These are phyloP conservation scores for Agonopterix subpropinquella DNA, from an alignment of 2,888 invertebrate genomes.

Conservation along the genomic window DNA sequence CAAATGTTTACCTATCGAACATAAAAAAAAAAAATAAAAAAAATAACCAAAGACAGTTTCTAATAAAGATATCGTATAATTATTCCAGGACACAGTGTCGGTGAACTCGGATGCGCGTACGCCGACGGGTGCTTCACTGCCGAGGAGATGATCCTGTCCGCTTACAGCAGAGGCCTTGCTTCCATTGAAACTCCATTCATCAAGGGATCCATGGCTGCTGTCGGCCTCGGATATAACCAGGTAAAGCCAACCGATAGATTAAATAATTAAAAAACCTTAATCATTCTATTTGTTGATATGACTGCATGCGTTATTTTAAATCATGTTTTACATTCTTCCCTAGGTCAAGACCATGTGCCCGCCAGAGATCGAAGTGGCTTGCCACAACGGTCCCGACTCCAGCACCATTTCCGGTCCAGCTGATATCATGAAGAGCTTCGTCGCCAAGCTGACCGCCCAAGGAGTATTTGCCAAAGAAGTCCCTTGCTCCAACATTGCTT, in stretches of 20 bases:
- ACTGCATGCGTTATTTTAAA: no score
- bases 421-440: constrained; percentile 79
- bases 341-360: constrained; percentile 81
- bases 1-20: no score
- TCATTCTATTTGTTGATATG: no score
- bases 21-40: no score
- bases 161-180: constrained; percentile 88
- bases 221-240: constrained; percentile 76
- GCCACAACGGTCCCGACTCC: constrained; percentile 90
- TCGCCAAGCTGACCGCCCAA: constrained; percentile 79
- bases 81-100: constrained; percentile 89
- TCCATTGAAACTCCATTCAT: constrained; percentile 80
- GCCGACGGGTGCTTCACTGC: constrained; percentile 94
- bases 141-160: constrained; percentile 89
- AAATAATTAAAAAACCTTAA: no score
- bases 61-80: neutral
- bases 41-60: no score
- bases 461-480: constrained; percentile 89
- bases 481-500: constrained; percentile 91
- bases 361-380: constrained; percentile 87
- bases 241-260: constrained; percentile 22
- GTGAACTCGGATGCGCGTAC: constrained; percentile 96
- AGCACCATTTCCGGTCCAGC: constrained; percentile 94
- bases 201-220: constrained; percentile 87
- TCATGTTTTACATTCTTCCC: neutral